These are phyloP conservation scores for Eurois occulta DNA, from an alignment of 2,888 invertebrate species.

Conservation along the genomic window DNA sequence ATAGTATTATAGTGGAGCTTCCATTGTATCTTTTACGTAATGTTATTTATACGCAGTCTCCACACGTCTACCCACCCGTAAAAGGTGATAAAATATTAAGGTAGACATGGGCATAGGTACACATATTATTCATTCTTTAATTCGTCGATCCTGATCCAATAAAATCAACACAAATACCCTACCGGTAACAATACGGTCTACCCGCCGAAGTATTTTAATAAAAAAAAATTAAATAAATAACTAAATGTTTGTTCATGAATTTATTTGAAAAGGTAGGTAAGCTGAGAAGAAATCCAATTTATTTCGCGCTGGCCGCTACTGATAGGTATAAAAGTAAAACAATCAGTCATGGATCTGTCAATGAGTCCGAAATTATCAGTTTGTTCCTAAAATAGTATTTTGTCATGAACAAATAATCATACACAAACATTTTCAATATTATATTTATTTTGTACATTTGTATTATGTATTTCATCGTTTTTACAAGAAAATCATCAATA, in stretches of 20 bases:
- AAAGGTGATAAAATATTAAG: neutral
- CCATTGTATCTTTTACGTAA: neutral
- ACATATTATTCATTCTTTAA: neutral
- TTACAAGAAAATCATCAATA: conserved; percentile 73
- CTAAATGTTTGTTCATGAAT: conserved; percentile 36
- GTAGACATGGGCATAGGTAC: neutral
- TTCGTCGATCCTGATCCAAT: neutral
- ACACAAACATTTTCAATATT: conserved; percentile 60
- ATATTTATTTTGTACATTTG: conserved; percentile 59
- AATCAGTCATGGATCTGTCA: conserved; percentile 71
- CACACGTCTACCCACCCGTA: neutral
- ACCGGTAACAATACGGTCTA: neutral
- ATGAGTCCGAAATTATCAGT: conserved; percentile 77
- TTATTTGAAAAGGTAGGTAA: conserved; percentile 11
- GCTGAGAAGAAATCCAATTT: conserved; percentile 14
- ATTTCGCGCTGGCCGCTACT: conserved; percentile 55
- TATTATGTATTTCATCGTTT: conserved; percentile 55
- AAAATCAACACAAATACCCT: neutral
- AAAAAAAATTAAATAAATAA: neutral
- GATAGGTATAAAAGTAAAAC: conserved; percentile 52
- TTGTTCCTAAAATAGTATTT: conserved; percentile 72
- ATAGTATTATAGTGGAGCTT: conserved; percentile 7
- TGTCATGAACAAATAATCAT: conserved; percentile 74
- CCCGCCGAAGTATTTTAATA: neutral
- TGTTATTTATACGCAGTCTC: neutral